Percentiles rank a stretch among this genome's conserved stretches.
Conservation (phyloP, 2,888 invertebrate genomes). For the Tubulanus polymorphus region DNA sequence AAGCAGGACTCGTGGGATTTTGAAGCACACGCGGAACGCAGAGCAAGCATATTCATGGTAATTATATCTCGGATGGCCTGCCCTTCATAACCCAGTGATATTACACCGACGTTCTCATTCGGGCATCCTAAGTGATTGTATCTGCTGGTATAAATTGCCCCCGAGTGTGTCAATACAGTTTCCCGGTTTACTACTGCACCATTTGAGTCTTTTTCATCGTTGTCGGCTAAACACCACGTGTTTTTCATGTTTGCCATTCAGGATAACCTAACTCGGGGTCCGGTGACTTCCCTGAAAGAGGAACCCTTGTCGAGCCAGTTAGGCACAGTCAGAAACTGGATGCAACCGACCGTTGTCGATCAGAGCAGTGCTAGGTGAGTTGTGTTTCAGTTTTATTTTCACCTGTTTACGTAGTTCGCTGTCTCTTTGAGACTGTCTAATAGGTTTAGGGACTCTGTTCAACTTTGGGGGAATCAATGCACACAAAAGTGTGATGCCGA, state of each 20-base stretch:
- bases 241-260: constrained; percentile 24
- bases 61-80: not conserved
- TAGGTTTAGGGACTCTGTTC: no score
- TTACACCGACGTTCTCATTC: not conserved
- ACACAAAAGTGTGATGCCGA: no score
- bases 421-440: not conserved
- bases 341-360: constrained; percentile 49
- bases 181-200: constrained; percentile 2
- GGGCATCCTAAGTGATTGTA: constrained; percentile 2
- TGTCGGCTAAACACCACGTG: no score
- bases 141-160: constrained; percentile 1
- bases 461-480: no score
- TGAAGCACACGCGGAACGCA: constrained; percentile 25
- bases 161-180: not conserved
- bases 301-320: constrained; percentile 34
- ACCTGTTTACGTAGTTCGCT: not conserved
- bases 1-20: constrained; percentile 44
- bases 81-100: not conserved
- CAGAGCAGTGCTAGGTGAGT: constrained; percentile 29
- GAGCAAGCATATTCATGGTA: constrained; percentile 5
- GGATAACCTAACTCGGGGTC: constrained; percentile 12
- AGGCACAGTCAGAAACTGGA: constrained; percentile 49
- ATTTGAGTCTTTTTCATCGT: no score
- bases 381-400: not conserved
- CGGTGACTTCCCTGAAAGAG: constrained; percentile 34